phyloP scores from a whole-genome alignment of 2,888 invertebrate genomes.

The Falcaria lacertinaria region DNA sequence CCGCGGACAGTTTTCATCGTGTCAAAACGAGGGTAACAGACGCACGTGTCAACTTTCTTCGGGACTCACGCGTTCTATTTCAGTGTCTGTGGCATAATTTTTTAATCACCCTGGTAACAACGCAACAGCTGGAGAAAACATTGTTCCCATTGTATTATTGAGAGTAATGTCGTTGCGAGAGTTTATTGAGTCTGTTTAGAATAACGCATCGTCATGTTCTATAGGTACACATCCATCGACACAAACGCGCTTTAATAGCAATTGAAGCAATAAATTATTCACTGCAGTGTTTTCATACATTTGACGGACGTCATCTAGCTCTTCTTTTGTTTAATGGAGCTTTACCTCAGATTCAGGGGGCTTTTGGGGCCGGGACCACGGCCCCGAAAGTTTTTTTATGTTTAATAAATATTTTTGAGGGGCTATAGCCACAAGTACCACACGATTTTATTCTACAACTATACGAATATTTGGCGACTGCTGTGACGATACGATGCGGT shows the following conservation, averaged over 20 bases:
- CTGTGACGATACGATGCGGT: no score
- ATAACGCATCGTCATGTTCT: neutral
- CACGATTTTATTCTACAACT: no score
- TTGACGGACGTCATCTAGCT: no score
- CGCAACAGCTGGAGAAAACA: conserved; percentile 40
- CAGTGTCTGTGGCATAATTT: conserved; percentile 45
- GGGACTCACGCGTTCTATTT: conserved; percentile 53
- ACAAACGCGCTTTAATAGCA: neutral
- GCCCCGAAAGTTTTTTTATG: no score
- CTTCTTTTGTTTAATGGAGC: no score
- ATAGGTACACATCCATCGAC: neutral
- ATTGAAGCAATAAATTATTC: neutral
- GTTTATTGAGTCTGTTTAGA: neutral
- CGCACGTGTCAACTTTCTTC: conserved; percentile 64
- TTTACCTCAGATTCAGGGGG: no score
- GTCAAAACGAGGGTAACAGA: conserved; percentile 45
- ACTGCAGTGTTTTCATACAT: neutral
- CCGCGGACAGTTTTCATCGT: conserved; percentile 50
- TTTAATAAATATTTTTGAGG: no score
- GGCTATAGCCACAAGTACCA: no score
- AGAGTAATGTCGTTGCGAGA: conserved; percentile 15
- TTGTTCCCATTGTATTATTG: conserved; percentile 32
- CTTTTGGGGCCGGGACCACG: no score
- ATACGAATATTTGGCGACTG: no score
- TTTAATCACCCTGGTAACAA: conserved; percentile 42